Base-by-base conservation (phyloP, 2,888 invertebrate genomes). In the Lithophane leautieri region DNA sequence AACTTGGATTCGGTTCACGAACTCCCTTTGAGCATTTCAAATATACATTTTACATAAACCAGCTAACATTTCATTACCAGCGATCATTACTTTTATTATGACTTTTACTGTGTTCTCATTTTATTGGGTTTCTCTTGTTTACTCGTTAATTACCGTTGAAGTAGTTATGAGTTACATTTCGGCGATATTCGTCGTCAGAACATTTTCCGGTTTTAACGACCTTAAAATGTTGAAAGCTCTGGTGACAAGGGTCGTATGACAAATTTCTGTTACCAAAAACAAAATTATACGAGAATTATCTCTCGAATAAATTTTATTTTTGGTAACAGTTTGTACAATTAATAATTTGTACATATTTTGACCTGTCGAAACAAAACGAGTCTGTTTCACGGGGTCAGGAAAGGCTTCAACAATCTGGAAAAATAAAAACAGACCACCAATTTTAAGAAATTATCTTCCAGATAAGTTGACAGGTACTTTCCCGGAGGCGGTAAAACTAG, bases 11-110 rank as follows among this genome's bases (percentile, higher is more conserved):
- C 70, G 52, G 82, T 82, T 70, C 76, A 79, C 60, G 81, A 84
- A 78, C 82, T 84, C 80, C 77, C 79, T 88, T 73, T 69, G 82
- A 73, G 81, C 60, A 77, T 83, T 66, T 40, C 60, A 76, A 75
- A 74, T 54, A 74, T 78, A 80, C 58, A 85, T 81, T 84, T 76
- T 74, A 73, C 72, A 82, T 79, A 74, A 70, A 71, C 40, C 62
- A 50, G 62, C 68, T 60, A 79, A 63, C 67, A 77, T 76, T 78
- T 25, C 42, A 70, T 74, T 79, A 76, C 63, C 67, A 67, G 58
- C 42, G 28, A 28, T 73, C 42, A 70, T 70, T 77, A 73, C 73
- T 70, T 79, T 75, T 77, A 73, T 73, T 67, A 73, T 82, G 56
- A 82, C 71, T 60, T 78, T 77, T 52, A 19, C 25, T 67, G 58